phyloP scores from a whole-genome alignment of 2,113 vertebrate genomes.

The Todiramphus saurophagus region DNA sequence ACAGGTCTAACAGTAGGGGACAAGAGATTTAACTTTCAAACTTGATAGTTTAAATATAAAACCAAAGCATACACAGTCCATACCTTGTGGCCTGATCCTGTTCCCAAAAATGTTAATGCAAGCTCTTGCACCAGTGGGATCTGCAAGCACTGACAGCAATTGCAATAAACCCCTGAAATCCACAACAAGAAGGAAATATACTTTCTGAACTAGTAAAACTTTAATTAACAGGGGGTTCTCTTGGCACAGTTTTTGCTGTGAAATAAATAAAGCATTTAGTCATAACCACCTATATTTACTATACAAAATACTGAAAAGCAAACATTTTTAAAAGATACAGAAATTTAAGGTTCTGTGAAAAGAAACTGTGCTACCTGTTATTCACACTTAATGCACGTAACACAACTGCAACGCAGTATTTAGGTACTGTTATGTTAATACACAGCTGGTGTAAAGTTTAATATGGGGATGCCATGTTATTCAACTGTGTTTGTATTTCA shows the following conservation, averaged over 20 bases:
- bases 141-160: constrained; percentile 44
- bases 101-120: constrained; percentile 25
- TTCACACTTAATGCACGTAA: constrained; percentile 61
- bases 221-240: constrained; percentile 72
- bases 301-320: constrained; percentile 73
- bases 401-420: constrained; percentile 58
- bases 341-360: constrained; percentile 60
- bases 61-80: background rate
- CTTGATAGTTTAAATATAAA: background rate
- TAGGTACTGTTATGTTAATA: constrained; percentile 38
- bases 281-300: constrained; percentile 81
- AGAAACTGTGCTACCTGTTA: constrained; percentile 68
- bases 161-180: constrained; percentile 53
- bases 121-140: constrained; percentile 21
- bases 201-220: constrained; percentile 45
- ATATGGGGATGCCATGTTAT: constrained; percentile 51
- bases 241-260: constrained; percentile 83
- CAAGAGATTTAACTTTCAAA: background rate
- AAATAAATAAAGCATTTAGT: constrained; percentile 85
- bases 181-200: constrained; percentile 35
- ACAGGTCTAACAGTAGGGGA: background rate
- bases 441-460: constrained; percentile 29
- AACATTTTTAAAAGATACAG: constrained; percentile 45
- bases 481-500: constrained; percentile 18
- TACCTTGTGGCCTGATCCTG: constrained; percentile 29